Evolutionary conservation across 2,888 invertebrate genomes (phyloP), one percentile per base, ranked within the genome.

Genomic region (Cremastobaeus sp.): DNA sequence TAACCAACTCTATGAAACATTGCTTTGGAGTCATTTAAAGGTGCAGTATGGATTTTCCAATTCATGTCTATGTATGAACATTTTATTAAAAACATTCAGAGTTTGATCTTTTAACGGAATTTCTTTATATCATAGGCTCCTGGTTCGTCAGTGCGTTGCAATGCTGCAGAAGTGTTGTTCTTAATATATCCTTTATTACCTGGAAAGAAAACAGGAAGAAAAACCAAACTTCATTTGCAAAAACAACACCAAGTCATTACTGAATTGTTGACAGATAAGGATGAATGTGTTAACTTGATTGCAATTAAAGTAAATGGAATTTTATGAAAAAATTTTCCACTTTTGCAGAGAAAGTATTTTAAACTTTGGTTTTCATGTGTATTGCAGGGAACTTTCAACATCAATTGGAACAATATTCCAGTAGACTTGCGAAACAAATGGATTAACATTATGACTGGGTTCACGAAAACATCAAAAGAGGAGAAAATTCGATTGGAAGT

Each of bases 111-210:
- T n/a, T n/a, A n/a, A n/a, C n/a, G n/a, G n/a, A n/a, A n/a, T n/a
- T n/a, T n/a, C n/a, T n/a, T n/a, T 20, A 35, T 43, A 28, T 41
- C 28, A 18, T 8, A 81, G 81, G 81, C 78, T 45, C 70, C 75
- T 14, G 77, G 78, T 1, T 76, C 71, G 5, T 70, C 32, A 6
- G 43, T 76, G 25, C 74, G 77, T 50, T 81, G 81, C 20, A 81
- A 81, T 30, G 78, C 81, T 0, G 76, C 77, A 25, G 79, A 81
- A 18, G 52, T 81, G 45, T 57, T 81, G 6, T 80, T 81, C n/a
- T 6, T 65, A 2, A 69, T 73, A 15, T 76, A 74, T 45, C 55
- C 74, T 5, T 54, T 77, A 1, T 17, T 11, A n/a, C 12, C 12
- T 11, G 30, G 17, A 20, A 32, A 9, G 5, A 65, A 66, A 20